These are phyloP conservation scores for Cisticola juncidis DNA, from an alignment of 2,113 vertebrate species.

Conservation along the genomic window DNA sequence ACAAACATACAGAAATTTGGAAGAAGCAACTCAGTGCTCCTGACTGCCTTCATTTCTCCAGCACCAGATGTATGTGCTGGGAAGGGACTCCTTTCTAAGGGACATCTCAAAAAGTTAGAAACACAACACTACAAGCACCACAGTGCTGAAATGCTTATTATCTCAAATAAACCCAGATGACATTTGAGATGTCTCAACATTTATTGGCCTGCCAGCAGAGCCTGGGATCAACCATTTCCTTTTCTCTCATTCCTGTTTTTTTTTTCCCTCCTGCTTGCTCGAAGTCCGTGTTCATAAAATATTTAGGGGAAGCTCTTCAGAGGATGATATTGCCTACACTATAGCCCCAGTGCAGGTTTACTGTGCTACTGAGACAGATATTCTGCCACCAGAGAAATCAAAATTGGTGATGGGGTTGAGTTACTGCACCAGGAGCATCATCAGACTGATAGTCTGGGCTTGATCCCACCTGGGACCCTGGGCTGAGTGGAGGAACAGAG, in stretches of 20 bases:
- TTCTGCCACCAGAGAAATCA: constrained; percentile 27
- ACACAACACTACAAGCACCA: background rate
- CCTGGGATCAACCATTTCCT: constrained; percentile 17
- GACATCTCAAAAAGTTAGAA: constrained; percentile 32
- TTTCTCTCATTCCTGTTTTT: background rate
- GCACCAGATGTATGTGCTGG: background rate
- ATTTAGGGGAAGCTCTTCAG: constrained; percentile 57
- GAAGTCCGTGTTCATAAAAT: constrained; percentile 53
- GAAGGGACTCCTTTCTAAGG: constrained; percentile 2
- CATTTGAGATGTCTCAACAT: constrained; percentile 46
- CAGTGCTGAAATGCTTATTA: constrained; percentile 36
- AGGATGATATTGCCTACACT: constrained; percentile 12
- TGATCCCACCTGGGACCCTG: background rate
- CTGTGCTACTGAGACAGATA: constrained; percentile 24
- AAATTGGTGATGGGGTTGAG: background rate
- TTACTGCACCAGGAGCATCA: background rate
- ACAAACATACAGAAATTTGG: constrained; percentile 8
- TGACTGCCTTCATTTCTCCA: constrained; percentile 2
- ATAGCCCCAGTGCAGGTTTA: constrained; percentile 15
- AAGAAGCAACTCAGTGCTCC: background rate
- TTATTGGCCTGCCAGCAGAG: constrained; percentile 51
- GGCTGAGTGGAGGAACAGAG: accelerated
- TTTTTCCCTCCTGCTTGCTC: background rate
- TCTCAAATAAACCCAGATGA: constrained; percentile 45
- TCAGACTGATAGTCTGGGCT: background rate